Base-by-base conservation (phyloP, 2,888 invertebrate genomes). In the Capitulum mitella region DNA sequence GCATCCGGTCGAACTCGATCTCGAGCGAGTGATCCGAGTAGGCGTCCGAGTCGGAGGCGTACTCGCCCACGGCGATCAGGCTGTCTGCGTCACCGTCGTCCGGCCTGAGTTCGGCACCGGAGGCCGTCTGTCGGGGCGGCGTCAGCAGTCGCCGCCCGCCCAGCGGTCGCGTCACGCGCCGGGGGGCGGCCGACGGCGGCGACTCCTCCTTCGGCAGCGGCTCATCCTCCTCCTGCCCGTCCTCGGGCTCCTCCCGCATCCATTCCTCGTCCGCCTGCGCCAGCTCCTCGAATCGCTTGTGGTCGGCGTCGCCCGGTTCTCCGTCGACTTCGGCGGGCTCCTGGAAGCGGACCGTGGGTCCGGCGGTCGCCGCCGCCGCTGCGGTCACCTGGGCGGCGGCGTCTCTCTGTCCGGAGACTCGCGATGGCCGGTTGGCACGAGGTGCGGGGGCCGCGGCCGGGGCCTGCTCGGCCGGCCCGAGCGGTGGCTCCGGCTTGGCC, bases 1-100 rank as follows among this genome's bases (percentile, higher is more conserved):
- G 70, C 70, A 70, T 70, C 70, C 70, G 70, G 22, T 70, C 70
- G 22, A 70, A 70, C 70, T 70, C 70, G 26, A 37, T 26, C 37
- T 70, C 70, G 22, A 70, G 70, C 37, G 37, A 37, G 37, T 37
- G 70, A 26, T 70, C 70, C 16, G 37, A 70, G 40, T 26, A 16
- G 8, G 37, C 40, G 22, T 70, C 70, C 26, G 70, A 70, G 37
- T 70, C 70, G 10, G 70, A 40, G 70, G 40, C 70, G 40, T 37
- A 37, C 70, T 70, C 37, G n/a, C 29, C 70, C 26, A 37, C 70
- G 37, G 37, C 40, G 40, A 58, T 70, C 26, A 70, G 37, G 40
- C 70, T 70, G 64, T 34, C 64, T 19, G 34, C 10, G 64, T 64
- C 64, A 16, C 51, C 22, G 51, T 51, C 51, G n/a, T n/a, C n/a